phyloP scores from a whole-genome alignment of 2,797 vertebrate genomes.

The Bucorvus abyssinicus region DNA sequence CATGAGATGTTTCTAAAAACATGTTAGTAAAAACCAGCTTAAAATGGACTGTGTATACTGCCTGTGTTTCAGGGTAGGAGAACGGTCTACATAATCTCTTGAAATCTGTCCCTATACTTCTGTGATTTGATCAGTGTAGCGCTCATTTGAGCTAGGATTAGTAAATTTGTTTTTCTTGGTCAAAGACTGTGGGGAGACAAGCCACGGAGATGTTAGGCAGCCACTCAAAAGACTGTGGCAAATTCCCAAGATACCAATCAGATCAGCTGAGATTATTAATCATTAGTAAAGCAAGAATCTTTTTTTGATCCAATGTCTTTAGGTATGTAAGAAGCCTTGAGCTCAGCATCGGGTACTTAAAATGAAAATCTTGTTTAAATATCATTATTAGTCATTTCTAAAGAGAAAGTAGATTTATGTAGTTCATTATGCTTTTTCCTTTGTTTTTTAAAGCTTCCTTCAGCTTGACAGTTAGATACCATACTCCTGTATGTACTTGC shows the following conservation, averaged over 20 bases:
- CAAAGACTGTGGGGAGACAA: neutral
- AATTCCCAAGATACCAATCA: neutral
- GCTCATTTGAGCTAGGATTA: neutral
- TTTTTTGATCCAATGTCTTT: neutral
- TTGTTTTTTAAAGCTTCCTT: constrained; percentile 16
- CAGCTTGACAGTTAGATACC: neutral
- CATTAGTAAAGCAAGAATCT: neutral
- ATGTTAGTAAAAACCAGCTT: neutral
- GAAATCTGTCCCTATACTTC: neutral
- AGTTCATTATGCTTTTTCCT: neutral
- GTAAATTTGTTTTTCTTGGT: neutral
- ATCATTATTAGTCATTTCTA: constrained; percentile 52
- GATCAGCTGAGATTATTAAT: neutral
- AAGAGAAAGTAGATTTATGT: neutral
- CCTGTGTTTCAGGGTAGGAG: neutral
- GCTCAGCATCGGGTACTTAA: neutral
- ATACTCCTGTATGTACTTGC: neutral
- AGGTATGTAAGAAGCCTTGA: neutral
- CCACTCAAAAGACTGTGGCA: neutral
- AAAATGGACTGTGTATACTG: neutral
- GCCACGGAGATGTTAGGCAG: neutral
- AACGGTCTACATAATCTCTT: neutral
- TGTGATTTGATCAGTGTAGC: neutral
- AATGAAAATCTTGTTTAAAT: neutral
- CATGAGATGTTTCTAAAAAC: neutral